Evolutionary conservation across 2,888 invertebrate species (phyloP).

Genomic region (Eucera pruinosa): DNA sequence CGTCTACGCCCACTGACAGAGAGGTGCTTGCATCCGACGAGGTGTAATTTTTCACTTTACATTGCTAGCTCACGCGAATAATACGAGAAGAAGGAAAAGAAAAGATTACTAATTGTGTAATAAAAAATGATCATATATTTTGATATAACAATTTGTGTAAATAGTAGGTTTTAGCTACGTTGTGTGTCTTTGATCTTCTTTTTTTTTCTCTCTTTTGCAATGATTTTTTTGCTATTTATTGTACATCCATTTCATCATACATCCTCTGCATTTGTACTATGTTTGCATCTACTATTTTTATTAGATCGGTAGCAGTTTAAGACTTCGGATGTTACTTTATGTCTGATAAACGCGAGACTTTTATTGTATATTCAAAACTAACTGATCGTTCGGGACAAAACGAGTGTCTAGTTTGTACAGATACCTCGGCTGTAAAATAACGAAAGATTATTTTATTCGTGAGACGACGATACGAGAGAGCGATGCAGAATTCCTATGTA

Average conservation of each 20-base stretch:
- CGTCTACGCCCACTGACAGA: conserved; percentile 77
- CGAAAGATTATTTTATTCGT: conserved; percentile 66
- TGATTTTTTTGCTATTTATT: conserved; percentile 83
- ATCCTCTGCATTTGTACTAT: conserved; percentile 73
- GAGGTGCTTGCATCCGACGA: conserved; percentile 82
- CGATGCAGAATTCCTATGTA: conserved; percentile 34
- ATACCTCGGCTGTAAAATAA: conserved; percentile 81
- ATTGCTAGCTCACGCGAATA: conserved; percentile 56
- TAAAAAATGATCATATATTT: conserved; percentile 82
- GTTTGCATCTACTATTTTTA: conserved; percentile 69
- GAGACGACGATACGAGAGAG: no score
- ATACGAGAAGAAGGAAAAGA: conserved; percentile 57
- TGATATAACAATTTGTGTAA: conserved; percentile 84
- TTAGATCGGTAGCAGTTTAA: conserved; percentile 58
- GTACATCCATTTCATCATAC: conserved; percentile 81
- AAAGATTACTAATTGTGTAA: conserved; percentile 73
- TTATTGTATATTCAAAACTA: conserved; percentile 75
- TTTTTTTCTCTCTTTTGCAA: conserved; percentile 67
- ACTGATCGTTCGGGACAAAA: conserved; percentile 73
- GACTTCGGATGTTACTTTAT: conserved; percentile 69
- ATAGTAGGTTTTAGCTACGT: conserved; percentile 82
- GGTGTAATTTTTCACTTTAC: conserved; percentile 75
- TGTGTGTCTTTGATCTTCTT: conserved; percentile 77
- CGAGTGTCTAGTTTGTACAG: conserved; percentile 84
- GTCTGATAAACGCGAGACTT: conserved; percentile 77